Evolutionary conservation across 2,888 invertebrate species (phyloP).

Genomic region (Ophonus ardosiacus): DNA sequence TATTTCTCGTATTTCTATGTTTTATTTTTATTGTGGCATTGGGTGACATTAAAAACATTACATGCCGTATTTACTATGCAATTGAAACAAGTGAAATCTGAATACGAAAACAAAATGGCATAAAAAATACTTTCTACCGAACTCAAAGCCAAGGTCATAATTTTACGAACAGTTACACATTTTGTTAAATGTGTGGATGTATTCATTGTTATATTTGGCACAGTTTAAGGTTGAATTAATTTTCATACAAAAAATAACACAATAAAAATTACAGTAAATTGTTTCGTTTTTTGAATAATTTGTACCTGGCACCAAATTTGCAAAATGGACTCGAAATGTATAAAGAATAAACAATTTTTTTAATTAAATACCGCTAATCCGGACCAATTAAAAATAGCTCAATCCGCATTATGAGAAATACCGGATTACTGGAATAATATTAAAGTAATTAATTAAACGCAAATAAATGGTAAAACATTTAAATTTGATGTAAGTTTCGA

Average conservation of each 20-base stretch:
- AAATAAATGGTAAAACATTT: too few species aligned
- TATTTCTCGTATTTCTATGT: background rate
- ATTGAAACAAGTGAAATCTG: conserved; percentile 24
- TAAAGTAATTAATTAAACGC: too few species aligned
- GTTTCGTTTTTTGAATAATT: background rate
- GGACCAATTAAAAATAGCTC: too few species aligned
- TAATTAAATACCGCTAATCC: too few species aligned
- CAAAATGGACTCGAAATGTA: too few species aligned
- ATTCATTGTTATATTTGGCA: conserved; percentile 8
- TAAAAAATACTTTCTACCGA: conserved; percentile 24
- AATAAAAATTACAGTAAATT: background rate
- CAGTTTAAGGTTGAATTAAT: conserved; percentile 5
- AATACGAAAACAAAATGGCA: conserved; percentile 22
- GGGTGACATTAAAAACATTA: background rate
- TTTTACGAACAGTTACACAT: conserved; percentile 14
- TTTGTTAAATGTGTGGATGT: background rate
- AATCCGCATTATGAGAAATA: too few species aligned
- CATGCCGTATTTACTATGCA: background rate
- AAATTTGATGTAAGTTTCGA: too few species aligned
- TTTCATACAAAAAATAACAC: background rate
- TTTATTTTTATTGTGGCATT: background rate
- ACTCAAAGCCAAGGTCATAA: conserved; percentile 38
- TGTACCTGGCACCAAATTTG: background rate
- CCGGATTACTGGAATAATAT: too few species aligned
- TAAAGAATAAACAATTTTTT: too few species aligned